Evolutionary conservation across 2,113 vertebrate species (phyloP), one percentile per base, ranked within the genome.

Genomic region (Sinocyclocheilus grahami): DNA sequence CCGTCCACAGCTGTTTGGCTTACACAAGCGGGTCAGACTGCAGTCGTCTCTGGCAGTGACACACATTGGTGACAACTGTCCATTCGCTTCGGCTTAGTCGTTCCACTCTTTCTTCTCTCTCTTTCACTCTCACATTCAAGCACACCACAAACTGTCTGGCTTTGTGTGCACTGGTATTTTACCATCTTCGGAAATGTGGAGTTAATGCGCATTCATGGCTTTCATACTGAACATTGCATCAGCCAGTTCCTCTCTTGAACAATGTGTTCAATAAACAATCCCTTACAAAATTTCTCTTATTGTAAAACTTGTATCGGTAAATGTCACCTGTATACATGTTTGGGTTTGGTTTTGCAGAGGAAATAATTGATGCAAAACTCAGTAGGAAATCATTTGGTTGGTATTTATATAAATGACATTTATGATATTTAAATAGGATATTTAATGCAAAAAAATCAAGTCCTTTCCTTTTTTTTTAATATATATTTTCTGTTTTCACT

Each of bases 41-140:
- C 14, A 33, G 76, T 48, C 18, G 4, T 77, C 71, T 30, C 75
- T 63, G 48, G 33, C 86, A 87, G 82, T 67, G 53, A 82, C 87
- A 89, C 82, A 63, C 89, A 92, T 92, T 89, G 91, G 89, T 90
- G 93, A 92, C 93, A 94, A 91, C 92, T 93, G 92, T 88, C 89
- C 88, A 86, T 93, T 90, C 88, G 86, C 82, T 87, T 89, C 13
- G 27, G 77, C 86, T 78, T 82, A 89, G 48, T 58, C 71, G 72
- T 89, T 63, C 37, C 42, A 13, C 53, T 89, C 75, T 53, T 83
- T 58, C 90, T 86, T 79, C 27, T 55, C 30, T 55, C 55, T 79
- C 27, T 91, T 86, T 77, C 63, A 30, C 46, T 71, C 24, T 58
- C 78, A 16, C 18, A 39, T 16, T 37, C 27, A n/a, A n/a, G 20